Percentiles rank a stretch among this genome's conserved stretches.
Evolutionary conservation across 2,113 vertebrate species (phyloP).

Genomic region (Dendropsophus ebraccatus): DNA sequence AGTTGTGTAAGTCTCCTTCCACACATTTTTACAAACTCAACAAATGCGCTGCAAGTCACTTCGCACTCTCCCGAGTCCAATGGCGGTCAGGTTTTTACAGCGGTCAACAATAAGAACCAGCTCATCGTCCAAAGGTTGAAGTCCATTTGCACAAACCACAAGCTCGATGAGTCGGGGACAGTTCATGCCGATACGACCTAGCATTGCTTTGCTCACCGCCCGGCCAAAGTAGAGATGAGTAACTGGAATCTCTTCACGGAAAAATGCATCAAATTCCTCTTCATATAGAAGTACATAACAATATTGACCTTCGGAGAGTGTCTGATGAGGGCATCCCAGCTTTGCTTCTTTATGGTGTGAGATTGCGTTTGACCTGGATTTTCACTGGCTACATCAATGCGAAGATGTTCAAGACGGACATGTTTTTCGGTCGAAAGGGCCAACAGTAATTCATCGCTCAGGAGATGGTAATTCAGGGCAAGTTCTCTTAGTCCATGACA

Average conservation of each 20-base stretch:
- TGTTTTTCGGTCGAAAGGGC: slow-evolving; percentile 78
- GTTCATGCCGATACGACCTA: slow-evolving; percentile 76
- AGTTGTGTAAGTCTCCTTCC: slow-evolving; percentile 77
- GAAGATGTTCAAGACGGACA: slow-evolving; percentile 76
- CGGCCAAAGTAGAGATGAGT: slow-evolving; percentile 78
- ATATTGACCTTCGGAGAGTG: slow-evolving; percentile 80
- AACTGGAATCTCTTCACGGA: slow-evolving; percentile 75
- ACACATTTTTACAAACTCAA: slow-evolving; percentile 78
- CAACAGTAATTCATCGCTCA: slow-evolving; percentile 77
- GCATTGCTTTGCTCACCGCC: slow-evolving; percentile 74
- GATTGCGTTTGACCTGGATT: slow-evolving; percentile 73
- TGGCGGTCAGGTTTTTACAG: slow-evolving; percentile 73
- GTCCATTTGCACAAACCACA: slow-evolving; percentile 77
- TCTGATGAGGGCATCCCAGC: slow-evolving; percentile 76
- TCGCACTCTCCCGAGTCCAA: slow-evolving; percentile 78
- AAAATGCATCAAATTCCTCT: slow-evolving; percentile 78
- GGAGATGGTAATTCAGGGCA: slow-evolving; percentile 77
- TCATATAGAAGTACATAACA: slow-evolving; percentile 79
- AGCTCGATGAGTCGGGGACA: slow-evolving; percentile 76
- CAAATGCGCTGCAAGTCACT: slow-evolving; percentile 75
- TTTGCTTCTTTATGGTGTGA: slow-evolving; percentile 76
- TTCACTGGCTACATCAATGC: slow-evolving; percentile 77
- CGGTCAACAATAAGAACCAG: slow-evolving; percentile 73
- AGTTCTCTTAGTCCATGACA: slow-evolving; percentile 78
- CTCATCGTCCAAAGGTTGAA: slow-evolving; percentile 75